These are phyloP conservation scores for Drosophila nannoptera DNA, from an alignment of 1,140 invertebrate genomes.

Conservation along the genomic window DNA sequence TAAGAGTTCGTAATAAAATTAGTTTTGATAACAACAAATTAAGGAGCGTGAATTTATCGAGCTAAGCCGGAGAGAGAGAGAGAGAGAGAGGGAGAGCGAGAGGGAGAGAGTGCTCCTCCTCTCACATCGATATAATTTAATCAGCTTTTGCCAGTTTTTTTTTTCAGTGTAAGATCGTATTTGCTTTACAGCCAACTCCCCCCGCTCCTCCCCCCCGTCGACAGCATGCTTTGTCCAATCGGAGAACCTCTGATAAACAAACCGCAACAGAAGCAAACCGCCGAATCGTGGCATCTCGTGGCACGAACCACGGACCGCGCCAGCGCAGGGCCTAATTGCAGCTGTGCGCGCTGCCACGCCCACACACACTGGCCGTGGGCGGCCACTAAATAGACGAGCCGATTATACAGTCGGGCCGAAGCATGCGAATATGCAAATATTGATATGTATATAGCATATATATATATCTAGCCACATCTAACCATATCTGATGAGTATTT, in stretches of 20 bases:
- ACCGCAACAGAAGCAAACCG: constrained; percentile 40
- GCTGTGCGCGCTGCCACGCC: constrained; percentile 46
- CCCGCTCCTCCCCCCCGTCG: neutral
- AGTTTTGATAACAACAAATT: neutral
- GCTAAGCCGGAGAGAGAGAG: too few species aligned
- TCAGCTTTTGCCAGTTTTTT: too few species aligned
- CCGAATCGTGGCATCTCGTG: constrained; percentile 30
- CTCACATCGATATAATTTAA: too few species aligned
- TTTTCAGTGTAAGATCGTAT: constrained; percentile 2
- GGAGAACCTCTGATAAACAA: constrained; percentile 5
- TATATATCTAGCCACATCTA: too few species aligned
- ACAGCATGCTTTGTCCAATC: neutral
- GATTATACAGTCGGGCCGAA: constrained; percentile 60
- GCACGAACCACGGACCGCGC: constrained; percentile 7
- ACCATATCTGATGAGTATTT: constrained; percentile 26
- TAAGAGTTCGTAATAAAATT: neutral
- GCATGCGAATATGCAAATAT: constrained; percentile 35
- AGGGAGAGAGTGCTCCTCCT: too few species aligned
- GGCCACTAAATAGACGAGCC: constrained; percentile 16
- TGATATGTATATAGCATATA: constrained; percentile 6
- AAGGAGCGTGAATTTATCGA: too few species aligned
- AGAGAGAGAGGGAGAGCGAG: too few species aligned
- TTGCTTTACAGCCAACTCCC: neutral
- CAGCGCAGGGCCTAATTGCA: constrained; percentile 62
- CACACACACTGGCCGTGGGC: constrained; percentile 42